Percentiles rank a stretch among this genome's conserved stretches.
phyloP scores from a whole-genome alignment of 1,140 invertebrate species.

The Drosophila setifemur region DNA sequence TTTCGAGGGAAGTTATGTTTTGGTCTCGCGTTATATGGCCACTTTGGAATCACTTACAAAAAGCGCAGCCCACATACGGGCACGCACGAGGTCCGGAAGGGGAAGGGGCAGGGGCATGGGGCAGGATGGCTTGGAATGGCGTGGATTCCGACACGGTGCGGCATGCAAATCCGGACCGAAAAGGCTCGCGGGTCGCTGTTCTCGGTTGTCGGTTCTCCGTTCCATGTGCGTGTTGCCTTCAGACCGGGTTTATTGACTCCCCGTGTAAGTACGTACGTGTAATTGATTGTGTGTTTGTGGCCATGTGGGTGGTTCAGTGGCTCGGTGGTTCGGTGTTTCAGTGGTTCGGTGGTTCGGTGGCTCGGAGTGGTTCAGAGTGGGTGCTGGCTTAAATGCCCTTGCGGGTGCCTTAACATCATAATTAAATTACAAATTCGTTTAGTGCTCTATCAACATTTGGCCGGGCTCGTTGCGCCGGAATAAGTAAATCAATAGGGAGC shows the following conservation, averaged over 20 bases:
- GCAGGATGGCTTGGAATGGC: no score
- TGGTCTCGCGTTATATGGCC: slow-evolving; percentile 45
- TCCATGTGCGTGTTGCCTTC: slow-evolving; percentile 36
- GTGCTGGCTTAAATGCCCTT: slow-evolving; percentile 45
- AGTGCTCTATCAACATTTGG: slow-evolving; percentile 37
- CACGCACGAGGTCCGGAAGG: slow-evolving; percentile 9
- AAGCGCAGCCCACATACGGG: slow-evolving; percentile 31
- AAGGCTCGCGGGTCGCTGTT: not conserved
- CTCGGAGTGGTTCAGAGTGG: no score
- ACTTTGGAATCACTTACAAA: slow-evolving; percentile 64
- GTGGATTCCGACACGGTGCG: no score
- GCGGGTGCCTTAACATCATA: slow-evolving; percentile 32
- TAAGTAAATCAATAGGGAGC: slow-evolving; percentile 21
- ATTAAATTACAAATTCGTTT: slow-evolving; percentile 45
- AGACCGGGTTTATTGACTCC: slow-evolving; percentile 64
- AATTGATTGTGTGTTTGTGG: slow-evolving; percentile 10
- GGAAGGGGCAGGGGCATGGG: no score
- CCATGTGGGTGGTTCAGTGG: no score
- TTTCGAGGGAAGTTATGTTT: no score
- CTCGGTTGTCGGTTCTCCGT: not conserved
- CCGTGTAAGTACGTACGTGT: slow-evolving; percentile 19
- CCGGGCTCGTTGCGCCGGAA: no score
- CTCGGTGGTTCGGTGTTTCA: no score
- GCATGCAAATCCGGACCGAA: slow-evolving; percentile 35
- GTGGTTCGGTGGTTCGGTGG: no score